Percentiles rank a stretch among this genome's conserved stretches.
Evolutionary conservation across 92 coral and sea anemone species (phyloP).

Genomic region (Porites cylindrica): DNA sequence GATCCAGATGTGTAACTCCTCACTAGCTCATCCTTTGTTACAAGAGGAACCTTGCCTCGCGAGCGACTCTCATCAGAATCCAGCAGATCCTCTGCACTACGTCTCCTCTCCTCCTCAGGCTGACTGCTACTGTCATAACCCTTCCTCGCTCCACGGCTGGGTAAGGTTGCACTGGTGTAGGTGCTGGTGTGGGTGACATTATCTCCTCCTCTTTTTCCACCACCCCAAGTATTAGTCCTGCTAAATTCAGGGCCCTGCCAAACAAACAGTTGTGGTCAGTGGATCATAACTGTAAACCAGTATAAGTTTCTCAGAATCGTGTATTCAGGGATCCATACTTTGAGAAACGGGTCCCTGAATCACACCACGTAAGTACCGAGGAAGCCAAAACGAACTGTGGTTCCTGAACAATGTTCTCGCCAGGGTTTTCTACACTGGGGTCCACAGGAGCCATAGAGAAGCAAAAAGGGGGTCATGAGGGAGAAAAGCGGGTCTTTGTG

Average conservation of each 20-base stretch:
- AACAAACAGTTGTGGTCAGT: background rate
- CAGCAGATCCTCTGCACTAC: conserved; percentile 81
- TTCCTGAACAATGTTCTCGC: too few species aligned
- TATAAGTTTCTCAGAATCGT: too few species aligned
- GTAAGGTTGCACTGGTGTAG: conserved; percentile 79
- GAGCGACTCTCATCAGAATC: conserved; percentile 56
- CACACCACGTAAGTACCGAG: too few species aligned
- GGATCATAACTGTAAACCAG: background rate
- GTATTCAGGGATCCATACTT: too few species aligned
- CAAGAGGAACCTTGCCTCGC: conserved; percentile 77
- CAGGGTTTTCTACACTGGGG: too few species aligned
- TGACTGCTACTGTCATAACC: conserved; percentile 36
- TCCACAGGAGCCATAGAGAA: too few species aligned
- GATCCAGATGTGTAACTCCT: conserved; percentile 78
- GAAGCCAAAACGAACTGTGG: too few species aligned
- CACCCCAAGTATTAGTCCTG: conserved; percentile 64
- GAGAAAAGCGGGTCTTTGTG: too few species aligned
- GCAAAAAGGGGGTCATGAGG: too few species aligned
- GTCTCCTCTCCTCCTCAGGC: conserved; percentile 83
- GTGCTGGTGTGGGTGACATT: conserved; percentile 48
- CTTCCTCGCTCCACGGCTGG: conserved; percentile 64
- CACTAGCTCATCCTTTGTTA: conserved; percentile 81
- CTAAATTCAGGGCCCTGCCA: conserved; percentile 10
- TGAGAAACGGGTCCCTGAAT: too few species aligned
- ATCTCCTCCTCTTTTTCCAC: conserved; percentile 29